Base-by-base conservation (phyloP, 2,888 invertebrate genomes). In the Amphimallon solstitiale region DNA sequence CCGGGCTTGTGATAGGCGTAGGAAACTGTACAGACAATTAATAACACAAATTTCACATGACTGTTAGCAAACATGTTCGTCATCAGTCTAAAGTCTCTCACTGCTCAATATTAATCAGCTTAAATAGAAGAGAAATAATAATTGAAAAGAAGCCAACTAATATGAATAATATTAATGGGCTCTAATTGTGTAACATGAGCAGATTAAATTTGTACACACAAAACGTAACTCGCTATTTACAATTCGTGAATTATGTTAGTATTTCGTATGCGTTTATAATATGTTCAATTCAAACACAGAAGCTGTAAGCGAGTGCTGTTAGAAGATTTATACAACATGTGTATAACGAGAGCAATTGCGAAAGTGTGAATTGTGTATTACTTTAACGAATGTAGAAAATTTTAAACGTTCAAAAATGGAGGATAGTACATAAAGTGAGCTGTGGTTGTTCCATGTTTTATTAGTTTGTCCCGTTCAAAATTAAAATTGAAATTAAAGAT, bases 1-100 rank as follows among this genome's bases (percentile, higher is more conserved):
- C 93, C 88, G 93, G 92, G 83, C 91, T 91, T 86, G 91, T 92
- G 87, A 90, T 90, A 82, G 93, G 93, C 87, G 93, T 93, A 82
- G 92, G 91, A 86, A 91, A 92, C 93, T 93, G 90, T 84, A 86
- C 84, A 85, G 77, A 65, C 45, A 65, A 17, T 60, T 51, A 64
- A 65, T 67, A 67, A 64, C 65, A 65, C 29, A 29, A 29, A 29
- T 29, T 29, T 29, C 29, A 29, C 48, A 65, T 45, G 19, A 21
- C 5, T 51, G 35, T 63, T 51, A 23, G 45, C 45, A 60, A 34
- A 60, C 19, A 61, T 10, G 17, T 38, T 23, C 21, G 12, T 23
- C n/a, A 12, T 48, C 14, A 23, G 2, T 23, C 23, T 48, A 29
- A 29, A 29, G 7, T 29, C 29, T 14, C 7, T 29, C 7, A 43